Base-by-base conservation (phyloP, 2,797 vertebrate species). In the Poeciliopsis gracilis region DNA sequence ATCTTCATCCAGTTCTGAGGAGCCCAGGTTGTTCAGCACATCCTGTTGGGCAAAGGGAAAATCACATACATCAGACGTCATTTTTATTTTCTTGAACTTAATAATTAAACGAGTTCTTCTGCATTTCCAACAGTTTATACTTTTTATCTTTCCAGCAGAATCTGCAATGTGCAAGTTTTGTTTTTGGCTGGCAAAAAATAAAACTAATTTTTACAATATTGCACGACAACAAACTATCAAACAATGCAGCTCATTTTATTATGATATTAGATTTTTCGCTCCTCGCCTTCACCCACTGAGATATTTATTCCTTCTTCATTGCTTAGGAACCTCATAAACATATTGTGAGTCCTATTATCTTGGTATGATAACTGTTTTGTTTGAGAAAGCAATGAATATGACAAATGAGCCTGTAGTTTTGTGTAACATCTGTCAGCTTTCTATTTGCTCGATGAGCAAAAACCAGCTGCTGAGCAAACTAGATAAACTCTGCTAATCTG, bases 1-100 rank as follows among this genome's bases (percentile, higher is more conserved):
- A 88, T 99, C 98, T 91, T 99, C 98, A 92, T 99, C 98, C 87
- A 99, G 88, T 87, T 99, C 98, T 82, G 97, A 99, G 45, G 98
- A 99, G 43, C 98, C 98, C 92, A 99, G 92, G 88, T 98, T 97
- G 94, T 98, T 99, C 12, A 94, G 70, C 49, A 94, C 88, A 74
- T 94, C 94, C 94, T 95, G 72, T 67, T 18, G 30, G 88, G 23
- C 78, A 47, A 82, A 80, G 6, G 1, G 79, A 76, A 81, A 25
- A 12, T 15, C 20, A 72, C 25, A 76, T 12, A 70, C 36, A 1
- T 51, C 79, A 73, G 55, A 10, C 5, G 45, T n/a, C 0, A 46
- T 5, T 38, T 38, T 75, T 76, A 53, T 47, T 3, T 75, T 45
- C n/a, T 47, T 36, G 11, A 41, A 61, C 16, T 73, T 25, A n/a